phyloP scores from a whole-genome alignment of 2,888 invertebrate genomes.

The Scaptomyza tumidula region DNA sequence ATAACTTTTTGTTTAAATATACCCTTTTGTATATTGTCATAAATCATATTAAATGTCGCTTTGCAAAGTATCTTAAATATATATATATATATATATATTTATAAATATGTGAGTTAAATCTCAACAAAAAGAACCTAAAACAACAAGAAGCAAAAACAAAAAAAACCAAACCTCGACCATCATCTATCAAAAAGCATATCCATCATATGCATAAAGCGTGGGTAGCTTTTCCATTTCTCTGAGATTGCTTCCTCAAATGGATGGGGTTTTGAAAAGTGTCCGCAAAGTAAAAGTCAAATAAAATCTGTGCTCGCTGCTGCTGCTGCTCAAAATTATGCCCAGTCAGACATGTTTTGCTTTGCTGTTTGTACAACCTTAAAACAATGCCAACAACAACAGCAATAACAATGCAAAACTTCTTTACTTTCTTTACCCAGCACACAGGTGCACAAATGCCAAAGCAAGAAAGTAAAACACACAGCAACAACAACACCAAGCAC shows the following conservation, averaged over 20 bases:
- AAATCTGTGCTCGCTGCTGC: constrained; percentile 45
- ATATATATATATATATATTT: constrained; percentile 7
- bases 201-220: constrained; percentile 32
- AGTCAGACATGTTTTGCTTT: constrained; percentile 53
- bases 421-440: constrained; percentile 27
- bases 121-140: constrained; percentile 21
- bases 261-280: constrained; percentile 39
- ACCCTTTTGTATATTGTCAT: background rate
- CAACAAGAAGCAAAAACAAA: constrained; percentile 8
- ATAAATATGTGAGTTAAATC: background rate
- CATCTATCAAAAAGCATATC: constrained; percentile 36
- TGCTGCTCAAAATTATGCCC: constrained; percentile 31
- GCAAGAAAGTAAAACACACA: constrained; percentile 48
- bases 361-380: constrained; percentile 56
- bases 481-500: constrained; percentile 16
- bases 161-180: background rate
- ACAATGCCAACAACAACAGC: constrained; percentile 41
- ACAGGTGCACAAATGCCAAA: constrained; percentile 70
- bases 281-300: constrained; percentile 58
- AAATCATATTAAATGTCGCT: constrained; percentile 4
- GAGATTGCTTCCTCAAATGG: constrained; percentile 19
- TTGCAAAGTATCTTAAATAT: background rate
- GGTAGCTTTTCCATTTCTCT: constrained; percentile 14
- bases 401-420: constrained; percentile 57
- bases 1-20: background rate